Evolutionary conservation across 2,888 invertebrate species (phyloP), one percentile per base, ranked within the genome.

Genomic region (Lasioglossum oenotherae): DNA sequence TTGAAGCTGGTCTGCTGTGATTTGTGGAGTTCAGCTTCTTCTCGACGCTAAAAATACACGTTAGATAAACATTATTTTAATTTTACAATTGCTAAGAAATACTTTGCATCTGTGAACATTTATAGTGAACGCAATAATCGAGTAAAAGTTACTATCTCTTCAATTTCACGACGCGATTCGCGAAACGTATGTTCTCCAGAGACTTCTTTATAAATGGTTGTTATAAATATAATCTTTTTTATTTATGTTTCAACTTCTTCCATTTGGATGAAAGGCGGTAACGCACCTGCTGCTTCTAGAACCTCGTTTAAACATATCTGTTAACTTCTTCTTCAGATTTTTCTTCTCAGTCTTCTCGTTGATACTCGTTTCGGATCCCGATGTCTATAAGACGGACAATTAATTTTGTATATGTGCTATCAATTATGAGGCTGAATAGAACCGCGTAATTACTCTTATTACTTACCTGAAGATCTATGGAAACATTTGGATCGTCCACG

Each of bases 241-340:
- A 74, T 57, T 75, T 57, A 23, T 57, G 1, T 53, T 67, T 38
- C 6, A 67, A 46, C 31, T 38, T n/a, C 27, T 27, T n/a, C 19
- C 23, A 71, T 41, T 41, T 27, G n/a, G 19, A 71, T n/a, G 8
- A 49, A 38, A 69, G 35, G 4, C 3, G 46, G 16, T 12, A 12
- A 46, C 44, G 6, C 78, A 84, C 90, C 92, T 92, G 93, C 92
- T 93, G 89, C 93, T 94, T 87, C 93, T 93, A 12, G 94, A 94
- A 85, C 94, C 96, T 96, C 98, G 96, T 94, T 97, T 97, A 93
- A 98, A 98, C 96, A 98, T 98, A 88, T 97, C 98, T 0, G 98
- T 97, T 71, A 98, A 95, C 86, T 98, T 96, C 81, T 97, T 98
- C 92, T 98, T 97, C 89, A 98, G 95, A 95, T 98, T 97, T 92